Conservation (phyloP, 1,140 invertebrate species). For the Neotoxoptera formosana region DNA sequence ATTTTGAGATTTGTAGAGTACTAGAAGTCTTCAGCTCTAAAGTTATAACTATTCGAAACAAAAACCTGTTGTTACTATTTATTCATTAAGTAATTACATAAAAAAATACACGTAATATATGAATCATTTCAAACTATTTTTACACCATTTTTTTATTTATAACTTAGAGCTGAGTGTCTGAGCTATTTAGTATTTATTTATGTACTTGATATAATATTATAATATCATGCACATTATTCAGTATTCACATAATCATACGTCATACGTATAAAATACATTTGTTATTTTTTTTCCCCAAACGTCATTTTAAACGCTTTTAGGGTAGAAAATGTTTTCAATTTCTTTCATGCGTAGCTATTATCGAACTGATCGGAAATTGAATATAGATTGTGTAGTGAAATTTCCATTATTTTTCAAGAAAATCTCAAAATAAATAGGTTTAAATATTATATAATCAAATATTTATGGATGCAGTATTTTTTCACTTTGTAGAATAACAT, state of each 20-base stretch:
- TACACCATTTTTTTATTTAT: background rate
- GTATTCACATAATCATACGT: background rate
- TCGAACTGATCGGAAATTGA: background rate
- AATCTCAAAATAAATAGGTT: background rate
- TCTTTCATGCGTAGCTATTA: background rate
- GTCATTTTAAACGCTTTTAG: background rate
- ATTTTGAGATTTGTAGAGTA: too few relatives aligned
- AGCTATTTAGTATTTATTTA: background rate
- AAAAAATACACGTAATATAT: background rate
- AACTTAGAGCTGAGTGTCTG: background rate
- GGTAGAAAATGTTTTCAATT: background rate
- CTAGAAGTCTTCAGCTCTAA: too few relatives aligned
- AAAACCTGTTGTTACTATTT: too few relatives aligned
- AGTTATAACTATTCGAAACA: too few relatives aligned
- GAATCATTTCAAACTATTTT: background rate
- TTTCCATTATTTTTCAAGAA: background rate
- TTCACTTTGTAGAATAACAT: background rate
- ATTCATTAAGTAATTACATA: too few relatives aligned
- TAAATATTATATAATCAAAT: conserved; percentile 11
- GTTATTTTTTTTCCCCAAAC: background rate
- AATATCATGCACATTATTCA: too few relatives aligned
- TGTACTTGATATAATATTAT: background rate
- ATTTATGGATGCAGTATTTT: background rate
- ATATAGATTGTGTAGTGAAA: background rate
- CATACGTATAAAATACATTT: background rate